Conservation (phyloP, 2,888 invertebrate genomes). For the Plebejus argus region DNA sequence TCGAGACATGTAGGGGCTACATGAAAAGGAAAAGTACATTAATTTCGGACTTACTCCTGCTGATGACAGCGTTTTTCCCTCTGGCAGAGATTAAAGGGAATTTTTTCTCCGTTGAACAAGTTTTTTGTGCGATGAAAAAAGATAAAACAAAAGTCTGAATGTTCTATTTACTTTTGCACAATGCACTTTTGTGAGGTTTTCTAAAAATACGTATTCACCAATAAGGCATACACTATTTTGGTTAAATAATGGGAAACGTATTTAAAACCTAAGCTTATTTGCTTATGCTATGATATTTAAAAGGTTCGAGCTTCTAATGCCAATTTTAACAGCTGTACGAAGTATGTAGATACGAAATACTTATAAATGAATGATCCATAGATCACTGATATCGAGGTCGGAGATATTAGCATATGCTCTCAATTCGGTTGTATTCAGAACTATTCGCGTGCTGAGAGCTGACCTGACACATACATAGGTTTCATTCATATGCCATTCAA, state of each 20-base stretch:
- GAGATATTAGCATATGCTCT: not conserved
- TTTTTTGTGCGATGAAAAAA: constrained; percentile 5
- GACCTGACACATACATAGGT: not conserved
- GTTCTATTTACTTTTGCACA: not conserved
- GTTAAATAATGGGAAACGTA: not conserved
- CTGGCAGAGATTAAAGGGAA: constrained; percentile 12
- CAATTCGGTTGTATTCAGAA: not conserved
- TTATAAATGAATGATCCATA: not conserved
- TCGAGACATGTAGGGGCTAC: constrained; percentile 14
- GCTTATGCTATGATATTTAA: too few relatives aligned
- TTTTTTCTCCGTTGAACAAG: not conserved
- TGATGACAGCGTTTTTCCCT: constrained; percentile 23
- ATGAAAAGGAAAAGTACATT: constrained; percentile 17
- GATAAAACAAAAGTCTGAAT: not conserved
- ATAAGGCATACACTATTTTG: not conserved
- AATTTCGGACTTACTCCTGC: constrained; percentile 13
- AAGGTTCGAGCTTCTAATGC: not conserved
- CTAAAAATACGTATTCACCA: not conserved
- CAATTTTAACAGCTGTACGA: not conserved
- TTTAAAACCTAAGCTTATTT: too few relatives aligned
- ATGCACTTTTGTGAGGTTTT: not conserved
- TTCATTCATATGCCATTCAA: not conserved
- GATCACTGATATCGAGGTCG: not conserved
- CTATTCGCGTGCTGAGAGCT: not conserved
- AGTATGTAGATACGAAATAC: not conserved